These are phyloP conservation scores for Listrodromus nycthemerus DNA, from an alignment of 2,888 invertebrate species.

Conservation along the genomic window DNA sequence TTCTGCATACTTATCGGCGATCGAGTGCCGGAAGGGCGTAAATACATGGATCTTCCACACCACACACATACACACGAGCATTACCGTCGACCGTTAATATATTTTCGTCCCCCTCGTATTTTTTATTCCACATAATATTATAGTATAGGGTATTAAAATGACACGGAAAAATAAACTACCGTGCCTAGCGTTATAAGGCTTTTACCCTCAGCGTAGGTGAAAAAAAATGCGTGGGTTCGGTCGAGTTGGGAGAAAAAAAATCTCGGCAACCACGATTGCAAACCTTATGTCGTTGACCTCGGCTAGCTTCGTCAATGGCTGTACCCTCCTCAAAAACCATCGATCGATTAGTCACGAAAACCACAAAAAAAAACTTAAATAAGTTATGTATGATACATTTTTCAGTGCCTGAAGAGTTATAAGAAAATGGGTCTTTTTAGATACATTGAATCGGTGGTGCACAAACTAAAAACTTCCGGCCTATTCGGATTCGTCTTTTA, in stretches of 20 bases:
- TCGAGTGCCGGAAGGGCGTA: not conserved
- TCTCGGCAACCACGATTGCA: constrained; percentile 2
- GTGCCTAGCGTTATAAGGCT: not conserved
- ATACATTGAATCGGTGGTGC: no score
- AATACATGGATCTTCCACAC: not conserved
- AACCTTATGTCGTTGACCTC: constrained; percentile 65
- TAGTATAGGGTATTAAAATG: constrained; percentile 9
- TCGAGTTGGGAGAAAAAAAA: not conserved
- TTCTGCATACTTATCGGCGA: not conserved
- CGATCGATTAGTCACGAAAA: not conserved
- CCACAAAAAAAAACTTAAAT: no score
- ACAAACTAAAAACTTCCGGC: no score
- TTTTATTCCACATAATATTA: constrained; percentile 16
- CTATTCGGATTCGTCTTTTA: no score
- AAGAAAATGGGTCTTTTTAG: no score
- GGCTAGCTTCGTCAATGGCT: constrained; percentile 58
- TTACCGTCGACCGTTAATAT: not conserved
- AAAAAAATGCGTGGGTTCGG: not conserved
- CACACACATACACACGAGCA: not conserved
- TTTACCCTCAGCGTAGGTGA: not conserved
- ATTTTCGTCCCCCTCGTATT: not conserved
- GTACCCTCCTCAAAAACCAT: not conserved
- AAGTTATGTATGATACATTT: no score
- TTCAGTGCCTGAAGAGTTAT: no score
- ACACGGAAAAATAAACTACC: not conserved